Conservation (phyloP, 2,888 invertebrate species). For the Acleris cristana region DNA sequence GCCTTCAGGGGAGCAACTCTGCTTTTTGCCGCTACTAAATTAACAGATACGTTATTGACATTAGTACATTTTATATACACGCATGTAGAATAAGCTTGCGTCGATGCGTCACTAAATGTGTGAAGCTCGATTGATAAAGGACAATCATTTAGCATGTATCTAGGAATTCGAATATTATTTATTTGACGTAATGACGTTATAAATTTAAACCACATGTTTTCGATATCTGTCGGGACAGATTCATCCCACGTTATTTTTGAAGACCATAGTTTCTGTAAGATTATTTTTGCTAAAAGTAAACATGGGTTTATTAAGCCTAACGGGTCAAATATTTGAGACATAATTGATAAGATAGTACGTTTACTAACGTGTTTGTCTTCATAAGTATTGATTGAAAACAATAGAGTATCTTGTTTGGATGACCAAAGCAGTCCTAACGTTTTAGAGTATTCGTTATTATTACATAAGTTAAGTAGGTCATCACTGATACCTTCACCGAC, state of each 20-base stretch:
- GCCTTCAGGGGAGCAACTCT: not conserved
- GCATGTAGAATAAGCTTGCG: not conserved
- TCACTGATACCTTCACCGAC: not conserved
- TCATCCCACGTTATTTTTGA: slow-evolving; percentile 19
- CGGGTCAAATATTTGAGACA: slow-evolving; percentile 29
- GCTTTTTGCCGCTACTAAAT: slow-evolving; percentile 2
- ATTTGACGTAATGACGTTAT: not conserved
- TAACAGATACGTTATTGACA: not conserved
- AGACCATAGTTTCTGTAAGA: slow-evolving; percentile 25
- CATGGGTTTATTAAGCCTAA: slow-evolving; percentile 26
- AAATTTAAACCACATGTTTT: slow-evolving; percentile 1
- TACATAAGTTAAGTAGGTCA: slow-evolving; percentile 3
- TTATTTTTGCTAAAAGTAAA: slow-evolving; percentile 18
- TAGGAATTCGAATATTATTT: not conserved
- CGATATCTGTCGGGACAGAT: not conserved
- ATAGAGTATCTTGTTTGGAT: slow-evolving; percentile 10
- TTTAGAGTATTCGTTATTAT: slow-evolving; percentile 16
- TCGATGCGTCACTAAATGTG: slow-evolving; percentile 7
- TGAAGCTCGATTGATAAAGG: slow-evolving; percentile 1
- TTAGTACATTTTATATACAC: not conserved
- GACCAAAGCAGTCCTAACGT: slow-evolving; percentile 21
- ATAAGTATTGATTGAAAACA: not conserved
- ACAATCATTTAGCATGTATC: not conserved
- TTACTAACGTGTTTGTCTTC: slow-evolving; percentile 6
- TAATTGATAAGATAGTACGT: slow-evolving; percentile 15